Evolutionary conservation across 2,888 invertebrate species (phyloP), one percentile per base, ranked within the genome.

Genomic region (Spisula subtruncata): DNA sequence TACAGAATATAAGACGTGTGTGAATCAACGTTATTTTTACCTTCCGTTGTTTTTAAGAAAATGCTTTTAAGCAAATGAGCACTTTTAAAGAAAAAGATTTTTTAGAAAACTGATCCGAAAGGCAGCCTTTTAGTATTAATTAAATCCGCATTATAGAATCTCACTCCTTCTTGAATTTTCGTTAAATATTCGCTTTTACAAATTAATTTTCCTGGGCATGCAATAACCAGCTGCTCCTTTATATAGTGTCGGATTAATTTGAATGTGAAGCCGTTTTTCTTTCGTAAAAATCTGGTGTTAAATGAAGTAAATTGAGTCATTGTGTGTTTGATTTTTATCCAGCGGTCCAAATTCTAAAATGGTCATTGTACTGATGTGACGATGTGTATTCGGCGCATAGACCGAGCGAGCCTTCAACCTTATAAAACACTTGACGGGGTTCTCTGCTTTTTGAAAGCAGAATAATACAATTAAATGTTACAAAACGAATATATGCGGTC

Each of bases 191-290:
- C 14, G 29, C n/a, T 10, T 29, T 29, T 8, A 32, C 71, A 71
- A 32, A 32, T 71, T 71, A 71, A 71, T 71, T 71, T 66, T 71
- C 71, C n/a, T 71, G 2, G 32, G 32, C 71, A 32, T 71, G 32
- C 16, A 32, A 71, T 16, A 32, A 32, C 8, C 71, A 71, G 71
- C 71, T 71, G 71, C 71, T 25, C 32, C 71, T 14, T 71, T 14
- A 1, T 71, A 71, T 29, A 29, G 32, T 16, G 71, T 14, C 32
- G 32, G 71, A 71, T 71, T 71, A 71, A 16, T 14, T 71, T 16
- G 71, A 71, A 32, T 14, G 25, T 71, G 6, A 71, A 71, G 71
- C 29, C 8, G 71, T 14, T 32, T 32, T 71, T 12, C 32, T 14
- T 32, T 71, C 29, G 25, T 16, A 32, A 32, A 71, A 29, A 18